phyloP scores from a whole-genome alignment of 2,797 vertebrate genomes.

The Acridotheres tristis region DNA sequence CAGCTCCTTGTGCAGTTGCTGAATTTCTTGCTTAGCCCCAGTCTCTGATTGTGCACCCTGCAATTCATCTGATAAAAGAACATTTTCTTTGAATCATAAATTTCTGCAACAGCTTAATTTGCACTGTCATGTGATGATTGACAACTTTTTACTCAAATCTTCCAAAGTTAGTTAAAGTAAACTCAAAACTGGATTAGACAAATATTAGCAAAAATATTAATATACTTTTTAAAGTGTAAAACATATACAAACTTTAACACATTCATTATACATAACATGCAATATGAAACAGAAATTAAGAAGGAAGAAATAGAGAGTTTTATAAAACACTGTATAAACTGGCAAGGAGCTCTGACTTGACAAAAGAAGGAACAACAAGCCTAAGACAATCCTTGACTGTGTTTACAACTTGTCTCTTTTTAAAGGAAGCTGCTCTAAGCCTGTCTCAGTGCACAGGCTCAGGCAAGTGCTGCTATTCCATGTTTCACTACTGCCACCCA shows the following conservation, averaged over 20 bases:
- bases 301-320: neutral
- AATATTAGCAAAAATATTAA: slow-evolving; percentile 67
- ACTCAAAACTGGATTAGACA: slow-evolving; percentile 54
- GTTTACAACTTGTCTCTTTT: neutral
- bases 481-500: neutral
- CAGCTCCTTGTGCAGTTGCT: slow-evolving; percentile 91
- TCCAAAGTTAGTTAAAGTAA: slow-evolving; percentile 44
- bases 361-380: neutral
- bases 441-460: neutral
- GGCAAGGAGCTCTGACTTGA: neutral
- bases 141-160: slow-evolving; percentile 19
- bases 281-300: neutral
- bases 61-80: slow-evolving; percentile 87
- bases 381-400: neutral
- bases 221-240: slow-evolving; percentile 8
- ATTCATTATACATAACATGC: slow-evolving; percentile 9
- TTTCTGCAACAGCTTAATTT: slow-evolving; percentile 58
- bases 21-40: slow-evolving; percentile 93
- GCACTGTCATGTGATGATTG: slow-evolving; percentile 6
- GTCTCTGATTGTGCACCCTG: slow-evolving; percentile 87
- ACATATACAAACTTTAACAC: neutral
- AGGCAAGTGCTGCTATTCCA: neutral
- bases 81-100: slow-evolving; percentile 70
- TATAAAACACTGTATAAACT: neutral
- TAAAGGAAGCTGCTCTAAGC: neutral